A percentile compares a stretch with the other conserved stretches of the same genome.
Conservation (phyloP, 2,888 invertebrate genomes). For the Rhagophthalmus giganteus region DNA sequence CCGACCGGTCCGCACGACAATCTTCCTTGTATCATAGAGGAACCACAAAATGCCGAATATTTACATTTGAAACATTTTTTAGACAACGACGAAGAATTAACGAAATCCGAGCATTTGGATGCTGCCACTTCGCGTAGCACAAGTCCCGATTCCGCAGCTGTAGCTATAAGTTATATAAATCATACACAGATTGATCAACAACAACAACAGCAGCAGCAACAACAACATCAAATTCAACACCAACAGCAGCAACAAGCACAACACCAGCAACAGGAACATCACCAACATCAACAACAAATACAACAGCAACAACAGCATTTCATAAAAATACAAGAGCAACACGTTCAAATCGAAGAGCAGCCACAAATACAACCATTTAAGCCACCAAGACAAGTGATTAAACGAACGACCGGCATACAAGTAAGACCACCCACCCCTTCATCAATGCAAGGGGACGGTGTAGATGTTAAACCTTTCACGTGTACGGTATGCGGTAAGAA, state of each 20-base stretch:
- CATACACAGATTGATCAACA: slow-evolving; percentile 16
- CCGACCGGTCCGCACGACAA: slow-evolving; percentile 36
- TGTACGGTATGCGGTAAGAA: slow-evolving; percentile 49
- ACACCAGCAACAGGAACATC: slow-evolving; percentile 18
- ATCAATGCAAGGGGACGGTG: slow-evolving; percentile 21
- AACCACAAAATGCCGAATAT: slow-evolving; percentile 47
- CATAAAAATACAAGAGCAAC: slow-evolving; percentile 21
- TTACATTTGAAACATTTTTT: slow-evolving; percentile 51
- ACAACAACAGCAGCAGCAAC: slow-evolving; percentile 21
- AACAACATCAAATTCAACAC: slow-evolving; percentile 9
- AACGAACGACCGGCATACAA: slow-evolving; percentile 47
- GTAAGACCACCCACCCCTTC: slow-evolving; percentile 46
- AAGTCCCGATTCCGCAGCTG: slow-evolving; percentile 37
- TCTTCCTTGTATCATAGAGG: slow-evolving; percentile 42
- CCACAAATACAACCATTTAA: slow-evolving; percentile 24
- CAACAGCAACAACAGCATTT: slow-evolving; percentile 17
- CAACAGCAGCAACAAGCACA: slow-evolving; percentile 21
- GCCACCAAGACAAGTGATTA: slow-evolving; percentile 42
- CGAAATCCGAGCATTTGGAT: slow-evolving; percentile 41
- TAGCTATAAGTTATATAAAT: slow-evolving; percentile 28
- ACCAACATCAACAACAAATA: slow-evolving; percentile 19
- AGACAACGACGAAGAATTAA: slow-evolving; percentile 47
- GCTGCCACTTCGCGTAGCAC: slow-evolving; percentile 39
- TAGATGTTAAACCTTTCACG: slow-evolving; percentile 40
- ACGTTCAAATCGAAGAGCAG: slow-evolving; percentile 8